Conservation (phyloP, 2,797 vertebrate genomes). For the Girardinus metallicus region DNA sequence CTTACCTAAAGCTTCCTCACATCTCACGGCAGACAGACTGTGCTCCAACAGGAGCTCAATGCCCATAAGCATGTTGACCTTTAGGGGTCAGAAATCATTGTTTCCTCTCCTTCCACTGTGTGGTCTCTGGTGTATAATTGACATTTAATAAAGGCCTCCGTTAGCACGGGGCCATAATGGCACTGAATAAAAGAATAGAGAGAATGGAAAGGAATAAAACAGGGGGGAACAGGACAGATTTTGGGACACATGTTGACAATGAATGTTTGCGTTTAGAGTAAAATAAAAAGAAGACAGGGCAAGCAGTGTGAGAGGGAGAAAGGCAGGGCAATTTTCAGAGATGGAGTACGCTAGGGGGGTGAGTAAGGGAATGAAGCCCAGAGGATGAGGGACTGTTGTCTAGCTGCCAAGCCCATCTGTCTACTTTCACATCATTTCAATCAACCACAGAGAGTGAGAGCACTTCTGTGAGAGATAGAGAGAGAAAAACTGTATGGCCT, state of each 20-base stretch:
- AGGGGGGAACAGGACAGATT: constrained; percentile 27
- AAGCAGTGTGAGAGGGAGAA: constrained; percentile 22
- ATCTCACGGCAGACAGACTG: constrained; percentile 58
- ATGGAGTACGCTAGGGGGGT: constrained; percentile 23
- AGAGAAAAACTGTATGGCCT: constrained; percentile 31
- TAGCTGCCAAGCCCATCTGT: constrained; percentile 83
- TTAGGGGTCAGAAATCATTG: constrained; percentile 81
- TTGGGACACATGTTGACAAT: constrained; percentile 22
- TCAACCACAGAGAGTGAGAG: constrained; percentile 45
- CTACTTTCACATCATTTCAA: constrained; percentile 79
- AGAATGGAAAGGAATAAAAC: constrained; percentile 29
- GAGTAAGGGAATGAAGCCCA: constrained; percentile 27
- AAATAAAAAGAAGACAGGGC: constrained; percentile 5
- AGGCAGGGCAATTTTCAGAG: constrained; percentile 3
- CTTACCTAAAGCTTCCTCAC: constrained; percentile 7
- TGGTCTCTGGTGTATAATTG: constrained; percentile 84
- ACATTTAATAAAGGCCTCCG: constrained; percentile 85
- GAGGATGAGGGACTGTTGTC: constrained; percentile 76
- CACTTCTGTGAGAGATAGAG: constrained; percentile 25
- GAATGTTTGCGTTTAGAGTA: constrained; percentile 20
- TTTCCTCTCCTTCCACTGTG: constrained; percentile 75
- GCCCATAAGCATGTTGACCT: constrained; percentile 78
- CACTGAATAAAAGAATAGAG: constrained; percentile 66
- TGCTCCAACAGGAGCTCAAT: constrained; percentile 58
- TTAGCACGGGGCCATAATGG: constrained; percentile 70